Evolutionary conservation across 1,140 invertebrate species (phyloP).

Genomic region (Drusus annulatus): DNA sequence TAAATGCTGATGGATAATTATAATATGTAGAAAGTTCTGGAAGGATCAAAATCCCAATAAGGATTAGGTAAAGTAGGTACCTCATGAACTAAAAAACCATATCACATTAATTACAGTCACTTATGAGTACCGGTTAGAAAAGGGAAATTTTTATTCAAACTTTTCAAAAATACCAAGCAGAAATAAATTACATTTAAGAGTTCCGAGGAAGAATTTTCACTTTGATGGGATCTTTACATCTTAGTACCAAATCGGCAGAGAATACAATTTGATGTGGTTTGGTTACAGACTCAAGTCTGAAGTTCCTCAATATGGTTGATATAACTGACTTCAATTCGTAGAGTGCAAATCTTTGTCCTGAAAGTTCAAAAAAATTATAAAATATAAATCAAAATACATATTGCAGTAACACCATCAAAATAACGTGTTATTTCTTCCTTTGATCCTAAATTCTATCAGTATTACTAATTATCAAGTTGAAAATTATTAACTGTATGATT

Average conservation of each 20-base stretch:
- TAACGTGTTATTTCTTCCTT: not conserved
- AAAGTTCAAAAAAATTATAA: constrained; percentile 13
- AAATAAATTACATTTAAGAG: not conserved
- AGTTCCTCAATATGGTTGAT: constrained; percentile 77
- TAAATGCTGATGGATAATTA: no score
- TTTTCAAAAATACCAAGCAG: no score
- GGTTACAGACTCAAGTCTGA: constrained; percentile 71
- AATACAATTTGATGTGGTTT: constrained; percentile 71
- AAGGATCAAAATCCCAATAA: no score
- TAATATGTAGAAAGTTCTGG: no score
- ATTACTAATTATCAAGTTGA: not conserved
- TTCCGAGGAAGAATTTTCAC: constrained; percentile 54
- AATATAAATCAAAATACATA: not conserved
- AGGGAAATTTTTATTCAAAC: no score
- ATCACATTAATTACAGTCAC: not conserved
- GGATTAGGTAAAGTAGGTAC: no score
- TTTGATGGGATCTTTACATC: constrained; percentile 68
- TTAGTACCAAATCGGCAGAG: constrained; percentile 72
- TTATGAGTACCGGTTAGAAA: not conserved
- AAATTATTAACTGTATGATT: not conserved
- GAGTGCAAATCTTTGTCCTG: constrained; percentile 81
- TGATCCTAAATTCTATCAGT: not conserved
- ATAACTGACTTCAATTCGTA: constrained; percentile 81
- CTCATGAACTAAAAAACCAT: no score
- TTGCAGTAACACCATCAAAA: no score